phyloP scores from a whole-genome alignment of 2,797 vertebrate species.

The Heterohyrax brucei region DNA sequence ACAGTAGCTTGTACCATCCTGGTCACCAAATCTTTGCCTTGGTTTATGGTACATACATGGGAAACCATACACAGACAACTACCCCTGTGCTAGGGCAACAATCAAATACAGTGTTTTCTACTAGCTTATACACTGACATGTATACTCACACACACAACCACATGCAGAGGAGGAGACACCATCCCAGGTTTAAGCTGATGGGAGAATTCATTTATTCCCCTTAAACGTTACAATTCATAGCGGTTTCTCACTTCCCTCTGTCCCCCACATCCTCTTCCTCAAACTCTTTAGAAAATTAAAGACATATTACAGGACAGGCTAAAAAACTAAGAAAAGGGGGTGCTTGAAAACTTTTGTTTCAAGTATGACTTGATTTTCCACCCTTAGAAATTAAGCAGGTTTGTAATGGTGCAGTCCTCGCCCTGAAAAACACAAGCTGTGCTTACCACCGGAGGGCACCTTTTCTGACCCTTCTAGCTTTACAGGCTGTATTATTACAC shows the following conservation, averaged over 20 bases:
- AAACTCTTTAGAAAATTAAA: slow-evolving; percentile 38
- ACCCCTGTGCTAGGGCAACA: neutral
- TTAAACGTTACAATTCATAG: neutral
- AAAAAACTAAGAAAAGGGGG: neutral
- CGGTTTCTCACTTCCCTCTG: neutral
- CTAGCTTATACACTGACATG: neutral
- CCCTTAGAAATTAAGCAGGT: neutral
- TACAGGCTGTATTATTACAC: neutral
- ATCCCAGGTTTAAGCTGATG: neutral
- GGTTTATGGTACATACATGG: neutral
- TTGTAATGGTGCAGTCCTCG: neutral
- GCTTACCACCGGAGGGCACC: neutral
- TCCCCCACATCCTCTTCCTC: neutral
- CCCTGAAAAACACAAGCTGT: neutral
- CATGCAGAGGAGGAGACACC: neutral
- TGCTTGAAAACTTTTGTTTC: neutral
- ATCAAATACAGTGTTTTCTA: neutral
- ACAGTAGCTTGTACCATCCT: neutral
- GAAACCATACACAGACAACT: neutral
- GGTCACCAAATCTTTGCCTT: neutral
- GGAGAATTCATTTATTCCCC: neutral
- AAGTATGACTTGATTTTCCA: neutral
- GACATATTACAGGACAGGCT: neutral
- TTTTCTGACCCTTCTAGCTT: neutral
- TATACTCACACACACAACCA: neutral